Base-by-base conservation (phyloP, 2,888 invertebrate genomes). In the Chloroclystis v-ata region DNA sequence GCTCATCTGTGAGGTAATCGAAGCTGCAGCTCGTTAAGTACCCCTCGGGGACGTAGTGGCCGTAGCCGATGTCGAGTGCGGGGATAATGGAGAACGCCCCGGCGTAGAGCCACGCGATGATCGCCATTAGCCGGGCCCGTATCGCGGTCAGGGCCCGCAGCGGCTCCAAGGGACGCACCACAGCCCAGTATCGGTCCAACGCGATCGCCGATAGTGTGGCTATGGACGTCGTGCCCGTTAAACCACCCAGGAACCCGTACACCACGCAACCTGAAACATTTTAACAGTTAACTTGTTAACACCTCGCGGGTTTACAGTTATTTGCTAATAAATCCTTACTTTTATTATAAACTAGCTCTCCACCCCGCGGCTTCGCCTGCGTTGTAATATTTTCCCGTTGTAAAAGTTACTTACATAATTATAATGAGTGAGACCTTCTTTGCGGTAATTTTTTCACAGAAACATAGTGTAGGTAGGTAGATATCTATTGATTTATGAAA, bases 11-110 rank as follows among this genome's bases (percentile, higher is more conserved):
- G 37, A 96, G 88, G 67, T 96, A 96, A 75, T 96, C 95, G 70
- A 94, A 96, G 65, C 95, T 94, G 78, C 96, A 96, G 62, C 94
- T 93, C 12, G 94, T 95, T 49, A 95, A 89, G 68, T 91, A 95
- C 1, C 95, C 95, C 74, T 96, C 96, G 4, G 95, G 95, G 10
- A 94, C 93, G 79, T 95, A 96, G 26, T 87, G 89, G 13, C 93
- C 93, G 58, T 94, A 89, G 6, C 94, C 94, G 32, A 94, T 86
- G 62, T 92, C 89, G 16, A 91, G 69, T 0, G 93, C 90, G 0
- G 95, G 96, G 41, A 94, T 89, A 4, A 90, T 72, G 1, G 94
- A 90, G 70, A 95, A 94, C 10, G 90, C 58, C 7, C 89, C 78
- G 1, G 94, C 92, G 73, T 95, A 95, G 10, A 91, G 52, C 96